Base-by-base conservation (phyloP, 2,888 invertebrate species). In the Cybosia mesomella region DNA sequence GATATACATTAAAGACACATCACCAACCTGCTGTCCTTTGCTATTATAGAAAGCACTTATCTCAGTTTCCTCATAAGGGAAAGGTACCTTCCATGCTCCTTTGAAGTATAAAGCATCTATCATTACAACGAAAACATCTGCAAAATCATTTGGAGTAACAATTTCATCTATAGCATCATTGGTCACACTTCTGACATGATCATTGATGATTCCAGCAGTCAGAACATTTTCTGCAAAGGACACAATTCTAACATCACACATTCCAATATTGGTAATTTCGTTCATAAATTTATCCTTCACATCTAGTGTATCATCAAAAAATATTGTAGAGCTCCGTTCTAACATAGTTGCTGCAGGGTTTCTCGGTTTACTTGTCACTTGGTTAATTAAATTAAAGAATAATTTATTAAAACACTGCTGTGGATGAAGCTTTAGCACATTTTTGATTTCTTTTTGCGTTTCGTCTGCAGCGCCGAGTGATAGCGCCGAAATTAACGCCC, bases 71-170 rank as follows among this genome's bases (percentile, higher is more conserved):
- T 84, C 82, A 10, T 80, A 75, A 0, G 83, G 76, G 61, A 94
- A 93, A 0, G 85, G 80, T 2, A 71, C 72, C 36, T 83, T 82
- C 94, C 94, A 95, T 2, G 79, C 64, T 1, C 92, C 93, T 81
- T 91, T 92, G 76, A 94, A 94, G 70, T 88, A 92, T 53, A 94
- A 67, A 3, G 91, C 91, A 64, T 94, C 94, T 8, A 93, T 79
- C 66, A 93, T 82, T 2, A 92, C 74, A 1, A 92, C 55, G 0
- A 76, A 68, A 0, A 87, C 84, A 0, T 83, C 83, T 8, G 85
- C 80, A 15, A 94, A 69, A 63, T 94, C 94, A 7, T 68, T 78
- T 0, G 92, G 79, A 0, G 85, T 77, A 0, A 94, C 87, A 0
- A 93, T 85, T 10, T 93, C 91, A 3, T 89, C 86, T 1, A 94